Base-by-base conservation (phyloP, 1,140 invertebrate species). In the Bursaphelenchus mucronatus region DNA sequence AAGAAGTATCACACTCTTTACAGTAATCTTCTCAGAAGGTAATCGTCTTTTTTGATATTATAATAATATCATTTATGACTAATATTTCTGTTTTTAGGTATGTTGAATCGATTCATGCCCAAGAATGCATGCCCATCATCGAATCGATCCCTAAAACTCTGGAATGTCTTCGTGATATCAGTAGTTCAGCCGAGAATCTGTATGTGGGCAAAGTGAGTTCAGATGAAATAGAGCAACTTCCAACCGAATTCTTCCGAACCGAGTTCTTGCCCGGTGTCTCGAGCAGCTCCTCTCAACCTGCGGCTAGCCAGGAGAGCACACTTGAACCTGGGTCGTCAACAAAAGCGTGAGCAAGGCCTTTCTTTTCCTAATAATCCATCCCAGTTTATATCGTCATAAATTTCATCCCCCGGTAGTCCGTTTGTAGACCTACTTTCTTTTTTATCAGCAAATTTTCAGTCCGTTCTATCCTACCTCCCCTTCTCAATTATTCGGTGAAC, bases 61-160 rank as follows among this genome's bases (percentile, higher is more conserved):
- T 5, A 63, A 19, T 13, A 8, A 63, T 13, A 63, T 13, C 15
- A 11, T 40, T 30, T 52, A 5, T 8, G 15, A 30, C 17, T 21
- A 53, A 63, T 41, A 21, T 21, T 53, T 49, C 30, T 50, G 47
- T 74, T 68, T 76, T 10, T 57, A 76, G 75, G 57, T 77, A 76
- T 57, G 46, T 76, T 58, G 71, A 77, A 63, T 77, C 75, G 17
- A 52, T 69, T 19, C 67, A 75, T 55, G 69, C 64, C 13, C 59
- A 67, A 47, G 61, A 75, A 46, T 64, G 64, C 8, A 43, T 30
- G 8, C 40, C 56, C 19, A 70, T 67, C 47, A 64, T 62, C 41
- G 56, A 61, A 46, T 58, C 44, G 11, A 39, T 70, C 41, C 63
- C 64, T 21, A 44, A 55, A 17, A 68, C 70, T 40, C 46, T 70